These are phyloP conservation scores for Dendrolimus houi DNA, from an alignment of 2,888 invertebrate species.

Conservation along the genomic window DNA sequence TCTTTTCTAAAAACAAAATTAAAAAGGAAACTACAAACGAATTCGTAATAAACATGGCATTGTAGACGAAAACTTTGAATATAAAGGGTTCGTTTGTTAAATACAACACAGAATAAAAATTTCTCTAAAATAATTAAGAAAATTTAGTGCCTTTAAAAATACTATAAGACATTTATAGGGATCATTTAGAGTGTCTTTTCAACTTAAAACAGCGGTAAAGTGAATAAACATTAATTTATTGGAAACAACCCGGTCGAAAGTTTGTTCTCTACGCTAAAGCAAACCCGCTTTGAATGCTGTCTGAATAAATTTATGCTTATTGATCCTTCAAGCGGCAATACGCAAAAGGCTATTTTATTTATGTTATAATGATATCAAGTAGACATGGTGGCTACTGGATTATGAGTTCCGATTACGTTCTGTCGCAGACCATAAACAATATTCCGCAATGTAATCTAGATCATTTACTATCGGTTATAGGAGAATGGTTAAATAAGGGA, in stretches of 20 bases:
- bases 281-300: constrained; percentile 10
- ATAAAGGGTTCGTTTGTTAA: too few relatives aligned
- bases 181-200: not conserved
- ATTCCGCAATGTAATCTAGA: not conserved
- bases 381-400: constrained; percentile 2
- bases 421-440: not conserved
- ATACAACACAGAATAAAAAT: too few relatives aligned
- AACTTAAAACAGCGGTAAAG: not conserved
- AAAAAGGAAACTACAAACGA: too few relatives aligned
- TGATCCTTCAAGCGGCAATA: constrained; percentile 23
- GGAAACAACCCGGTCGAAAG: not conserved
- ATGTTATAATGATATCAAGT: constrained; percentile 17
- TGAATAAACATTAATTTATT: not conserved
- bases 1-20: too few relatives aligned
- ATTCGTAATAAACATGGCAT: too few relatives aligned
- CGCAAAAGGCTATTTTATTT: constrained; percentile 22
- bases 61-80: too few relatives aligned
- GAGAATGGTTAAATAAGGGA: too few relatives aligned
- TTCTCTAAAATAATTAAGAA: too few relatives aligned
- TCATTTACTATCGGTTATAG: too few relatives aligned
- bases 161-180: too few relatives aligned
- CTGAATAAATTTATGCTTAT: constrained; percentile 28
- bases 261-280: not conserved
- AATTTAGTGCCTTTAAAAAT: too few relatives aligned
- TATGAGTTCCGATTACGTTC: not conserved